Base-by-base conservation (phyloP, 2,113 vertebrate species). In the Dendrocopos noguchii region DNA sequence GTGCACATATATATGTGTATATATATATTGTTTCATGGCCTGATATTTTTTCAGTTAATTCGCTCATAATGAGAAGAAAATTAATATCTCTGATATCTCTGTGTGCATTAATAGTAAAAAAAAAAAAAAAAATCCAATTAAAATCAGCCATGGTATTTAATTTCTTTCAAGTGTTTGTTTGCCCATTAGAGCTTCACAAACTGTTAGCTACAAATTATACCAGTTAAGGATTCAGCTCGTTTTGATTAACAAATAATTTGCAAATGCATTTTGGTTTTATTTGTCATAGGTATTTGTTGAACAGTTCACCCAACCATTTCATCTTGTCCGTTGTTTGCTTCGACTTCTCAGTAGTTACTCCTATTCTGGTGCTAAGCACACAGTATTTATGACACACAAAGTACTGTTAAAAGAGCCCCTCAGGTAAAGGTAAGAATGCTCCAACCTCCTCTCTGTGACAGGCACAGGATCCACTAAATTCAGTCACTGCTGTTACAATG, bases 101-200 rank as follows among this genome's bases (percentile, higher is more conserved):
- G 75, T 39, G 34, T 92, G 76, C 84, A 82, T 88, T 93, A 94
- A 94, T 73, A 87, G 86, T 71, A 89, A 93, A 96, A 94, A 52
- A 87, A 91, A 42, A 42, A n/a, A 44, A 66, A 66, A 19, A 64
- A 47, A 70, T 72, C 88, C 86, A 94, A 96, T 96, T 96, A 94
- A 97, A 96, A 96, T 80, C 92, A 93, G 94, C 87, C 73, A 52
- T 60, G 39, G 25, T 77, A 89, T 89, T 95, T 95, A 53, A 73
- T 95, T 94, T 68, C 82, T 91, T 96, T 93, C 95, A 96, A 95
- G 65, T 60, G 34, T 95, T 96, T 91, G 71, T 95, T 96, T 95
- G 65, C 72, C 53, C 2, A n/a, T 91, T 94, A 94, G n/a, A 91
- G 82, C 68, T 94, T 93, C 82, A 86, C 68, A 94, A 94, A 91